Evolutionary conservation across 2,113 vertebrate genomes (phyloP), one percentile per base, ranked within the genome.

Genomic region (Takifugu flavidus): DNA sequence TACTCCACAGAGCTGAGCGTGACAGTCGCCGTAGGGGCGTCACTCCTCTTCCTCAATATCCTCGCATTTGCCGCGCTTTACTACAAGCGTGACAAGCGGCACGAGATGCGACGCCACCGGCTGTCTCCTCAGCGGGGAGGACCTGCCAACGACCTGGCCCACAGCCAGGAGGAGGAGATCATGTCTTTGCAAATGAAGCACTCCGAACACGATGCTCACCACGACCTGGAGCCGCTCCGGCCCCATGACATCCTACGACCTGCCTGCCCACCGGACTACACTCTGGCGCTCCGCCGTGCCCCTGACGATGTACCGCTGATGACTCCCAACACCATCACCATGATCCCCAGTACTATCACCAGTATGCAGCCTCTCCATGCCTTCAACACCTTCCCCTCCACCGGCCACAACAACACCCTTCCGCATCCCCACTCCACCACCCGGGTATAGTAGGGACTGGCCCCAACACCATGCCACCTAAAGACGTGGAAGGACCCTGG

Each of bases 351-450:
- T 72, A 92, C 91, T 82, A 92, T 94, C 53, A 89, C 90, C 50
- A 90, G 93, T 87, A 92, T 95, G 89, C 94, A 93, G 42, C 92
- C 93, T 13, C 90, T 95, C 49, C 94, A 95, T 52, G 92, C 94
- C 34, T 96, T 96, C 75, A 94, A 93, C 84, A 92, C 93, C 25
- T 95, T 93, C 69, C 93, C 90, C 2, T 73, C 87, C 74, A 85
- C 93, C 7, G 28, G 92, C 80, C 80, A 91, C 84, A 95, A 95
- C 91, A 96, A 95, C 91, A 95, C 94, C 65, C 84, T 96, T 70
- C 94, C 95, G 60, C 95, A 95, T 73, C 94, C 94, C 53, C 95
- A 96, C 87, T 95, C 94, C 76, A 96, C 95, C 80, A 96, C 95
- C 65, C 86, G 94, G 60, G 95, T 95, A 96, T 95, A 95, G 94